Evolutionary conservation across 1,140 invertebrate genomes (phyloP).

Genomic region (Babylonia areolata): DNA sequence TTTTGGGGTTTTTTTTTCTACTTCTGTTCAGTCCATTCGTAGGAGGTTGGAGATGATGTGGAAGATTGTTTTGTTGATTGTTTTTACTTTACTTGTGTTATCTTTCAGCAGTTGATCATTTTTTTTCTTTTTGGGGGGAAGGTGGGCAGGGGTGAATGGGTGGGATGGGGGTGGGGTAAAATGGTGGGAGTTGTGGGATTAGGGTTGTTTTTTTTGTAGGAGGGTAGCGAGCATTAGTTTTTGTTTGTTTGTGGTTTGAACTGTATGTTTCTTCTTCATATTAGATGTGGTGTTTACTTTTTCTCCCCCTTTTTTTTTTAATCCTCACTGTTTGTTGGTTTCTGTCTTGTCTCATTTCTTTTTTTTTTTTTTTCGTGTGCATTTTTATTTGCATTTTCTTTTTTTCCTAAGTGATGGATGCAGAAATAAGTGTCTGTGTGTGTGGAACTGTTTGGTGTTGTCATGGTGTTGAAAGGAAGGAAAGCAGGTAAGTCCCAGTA

Average conservation of each 20-base stretch:
- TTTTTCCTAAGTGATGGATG: not conserved
- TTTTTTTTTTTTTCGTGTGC: conserved; percentile 1
- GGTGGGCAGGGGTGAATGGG: too few species aligned
- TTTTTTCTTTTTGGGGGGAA: too few species aligned
- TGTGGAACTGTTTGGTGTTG: not conserved
- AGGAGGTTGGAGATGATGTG: too few species aligned
- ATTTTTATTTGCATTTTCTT: not conserved
- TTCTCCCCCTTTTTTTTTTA: not conserved
- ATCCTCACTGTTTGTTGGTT: not conserved
- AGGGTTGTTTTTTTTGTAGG: too few species aligned
- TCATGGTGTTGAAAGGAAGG: not conserved
- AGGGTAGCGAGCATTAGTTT: too few species aligned
- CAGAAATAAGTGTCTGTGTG: not conserved
- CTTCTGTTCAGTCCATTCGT: too few species aligned
- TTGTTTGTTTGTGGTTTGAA: not conserved
- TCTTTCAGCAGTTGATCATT: too few species aligned
- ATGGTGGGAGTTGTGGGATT: too few species aligned
- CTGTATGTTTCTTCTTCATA: not conserved
- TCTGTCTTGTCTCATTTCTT: not conserved
- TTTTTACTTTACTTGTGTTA: too few species aligned
- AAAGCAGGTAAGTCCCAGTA: not conserved
- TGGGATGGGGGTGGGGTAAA: too few species aligned
- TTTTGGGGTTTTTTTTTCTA: too few species aligned
- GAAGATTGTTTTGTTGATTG: too few species aligned
- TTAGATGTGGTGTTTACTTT: not conserved